Evolutionary conservation across 1,140 invertebrate species (phyloP), one percentile per base, ranked within the genome.

Genomic region (Procambarus virginalis): DNA sequence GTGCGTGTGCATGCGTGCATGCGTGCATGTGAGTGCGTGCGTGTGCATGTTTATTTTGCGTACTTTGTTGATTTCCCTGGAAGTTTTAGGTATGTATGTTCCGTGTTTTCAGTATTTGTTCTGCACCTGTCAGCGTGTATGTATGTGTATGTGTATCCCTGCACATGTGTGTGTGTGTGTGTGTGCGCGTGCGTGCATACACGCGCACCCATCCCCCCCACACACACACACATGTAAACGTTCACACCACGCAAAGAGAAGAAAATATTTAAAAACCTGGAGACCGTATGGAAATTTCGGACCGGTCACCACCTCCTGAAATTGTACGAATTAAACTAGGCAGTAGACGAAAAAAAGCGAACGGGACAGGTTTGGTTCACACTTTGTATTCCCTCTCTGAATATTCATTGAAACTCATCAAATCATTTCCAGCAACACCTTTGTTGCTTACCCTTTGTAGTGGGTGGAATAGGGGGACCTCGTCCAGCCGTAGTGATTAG

Each of bases 351-450:
- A 60, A 6, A 34, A 83, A 83, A 70, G 60, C 46, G 60, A 45
- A 46, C 17, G 20, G 46, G 45, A 64, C 81, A 82, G 60, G 81
- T n/a, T 70, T 83, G 60, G 60, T 83, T 83, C 81, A 83, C 81
- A 83, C 81, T 68, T 83, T 83, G 81, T 83, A 83, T 70, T 55
- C 51, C 60, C 81, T 12, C 46, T 12, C 45, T 60, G 22, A 83
- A 83, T 83, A 83, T 83, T 83, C 81, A 83, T 83, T 83, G 81
- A 49, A 83, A 83, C 46, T 58, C 81, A 83, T 83, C 81, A 83
- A 83, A 83, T 83, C 64, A 83, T 83, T 83, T 83, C 81, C 81
- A 83, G 55, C 81, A 83, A 8, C 34, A 17, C 64, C 46, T 83
- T 48, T 60, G 55, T 83, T 45, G 51, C 51, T 55, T 55, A 55